phyloP scores from a whole-genome alignment of 2,113 vertebrate species.

The Trinectes maculatus region DNA sequence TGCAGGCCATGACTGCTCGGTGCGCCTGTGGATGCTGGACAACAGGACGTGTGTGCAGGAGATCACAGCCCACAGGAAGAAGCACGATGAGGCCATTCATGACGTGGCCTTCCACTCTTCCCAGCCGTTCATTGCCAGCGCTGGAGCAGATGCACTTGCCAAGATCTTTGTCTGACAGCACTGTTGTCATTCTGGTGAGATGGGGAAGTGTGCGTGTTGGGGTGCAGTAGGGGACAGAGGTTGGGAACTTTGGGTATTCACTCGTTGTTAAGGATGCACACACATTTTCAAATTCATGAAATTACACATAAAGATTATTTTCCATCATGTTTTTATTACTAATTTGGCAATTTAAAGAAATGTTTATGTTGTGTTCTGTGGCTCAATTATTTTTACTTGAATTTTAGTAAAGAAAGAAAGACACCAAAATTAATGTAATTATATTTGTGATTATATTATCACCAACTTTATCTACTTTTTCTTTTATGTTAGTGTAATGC shows the following conservation, averaged over 20 bases:
- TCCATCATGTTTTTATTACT: neutral
- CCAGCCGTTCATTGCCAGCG: slow-evolving; percentile 90
- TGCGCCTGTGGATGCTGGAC: slow-evolving; percentile 93
- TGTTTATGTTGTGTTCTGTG: neutral
- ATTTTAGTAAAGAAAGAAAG: too few species aligned
- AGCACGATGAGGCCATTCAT: slow-evolving; percentile 93
- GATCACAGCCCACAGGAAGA: slow-evolving; percentile 93
- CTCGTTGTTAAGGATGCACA: neutral
- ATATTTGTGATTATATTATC: too few species aligned
- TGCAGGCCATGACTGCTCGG: slow-evolving; percentile 92
- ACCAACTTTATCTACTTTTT: neutral
- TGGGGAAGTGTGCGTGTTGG: neutral
- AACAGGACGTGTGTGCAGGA: slow-evolving; percentile 93
- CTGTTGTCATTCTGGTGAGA: slow-evolving; percentile 59
- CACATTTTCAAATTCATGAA: too few species aligned
- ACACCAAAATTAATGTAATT: too few species aligned
- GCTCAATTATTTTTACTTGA: neutral
- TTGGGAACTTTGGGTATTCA: neutral
- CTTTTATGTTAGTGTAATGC: neutral
- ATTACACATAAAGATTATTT: neutral
- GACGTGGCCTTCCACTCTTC: slow-evolving; percentile 93
- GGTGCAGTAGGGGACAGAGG: neutral
- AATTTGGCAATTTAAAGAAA: neutral
- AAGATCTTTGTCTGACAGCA: slow-evolving; percentile 89
- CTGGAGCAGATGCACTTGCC: slow-evolving; percentile 90